Base-by-base conservation (phyloP, 2,797 vertebrate genomes). In the Tiaroga cobitis region DNA sequence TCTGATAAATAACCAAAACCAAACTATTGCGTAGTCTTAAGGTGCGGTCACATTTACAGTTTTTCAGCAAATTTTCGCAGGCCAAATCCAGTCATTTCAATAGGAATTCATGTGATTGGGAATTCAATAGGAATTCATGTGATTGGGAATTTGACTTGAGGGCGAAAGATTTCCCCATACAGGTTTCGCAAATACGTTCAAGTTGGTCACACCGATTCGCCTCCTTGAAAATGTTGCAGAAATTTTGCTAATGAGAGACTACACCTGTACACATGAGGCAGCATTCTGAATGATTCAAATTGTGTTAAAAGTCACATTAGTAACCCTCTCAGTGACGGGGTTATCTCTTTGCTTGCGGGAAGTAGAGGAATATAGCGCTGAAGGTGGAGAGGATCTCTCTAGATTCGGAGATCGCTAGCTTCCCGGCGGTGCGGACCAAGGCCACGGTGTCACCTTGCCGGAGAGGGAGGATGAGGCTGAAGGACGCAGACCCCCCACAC, bases 331-430 rank as follows among this genome's bases (percentile, higher is more conserved):
- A 63, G 3, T 51, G 24, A 39, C 8, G 19, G 86, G 78, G 93
- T 93, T 98, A 99, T 93, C 96, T 95, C 49, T 91, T 93, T 86
- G 93, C 92, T 85, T 95, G 92, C 26, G 94, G 94, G 39, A 96
- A 93, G 78, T 99, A 99, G 69, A 99, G 94, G 91, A 97, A 97
- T 83, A 97, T 93, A 74, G 96, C 97, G 46, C 97, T 99, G 91
- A 95, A 99, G 0, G 97, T 99, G 88, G 97, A 98, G 70, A 97
- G 97, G 93, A 98, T 96, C 92, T 99, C 98, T 0, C 96, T 94
- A 75, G 96, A 96, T 90, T 97, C 95, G 0, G 97, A 96, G 81
- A 96, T 94, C 56, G 97, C 97, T 86, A 99, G 91, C 76, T 94
- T 96, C 88, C 98, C 98, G 61, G 95, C 94, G 0, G 96, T 99